Base-by-base conservation (phyloP, 2,888 invertebrate genomes). In the Dynastes tityus region DNA sequence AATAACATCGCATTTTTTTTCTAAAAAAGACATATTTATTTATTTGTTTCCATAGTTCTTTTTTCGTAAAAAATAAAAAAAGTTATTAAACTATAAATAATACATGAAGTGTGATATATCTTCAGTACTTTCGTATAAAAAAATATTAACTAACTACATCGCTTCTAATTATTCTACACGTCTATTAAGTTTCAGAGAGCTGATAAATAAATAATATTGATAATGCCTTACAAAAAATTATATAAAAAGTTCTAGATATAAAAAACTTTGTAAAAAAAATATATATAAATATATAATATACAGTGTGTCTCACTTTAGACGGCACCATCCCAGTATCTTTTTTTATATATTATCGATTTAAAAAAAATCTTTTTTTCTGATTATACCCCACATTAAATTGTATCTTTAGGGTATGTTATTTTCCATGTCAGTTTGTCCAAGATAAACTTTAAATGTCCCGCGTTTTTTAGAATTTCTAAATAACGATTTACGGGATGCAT, bases 1-100 rank as follows among this genome's bases (percentile, higher is more conserved):
- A 65, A 37, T 67, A 11, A 32, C 11, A 65, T 6, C 13, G 6
- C 27, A 51, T 76, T 67, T 49, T 49, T 67, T 67, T 49, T 49
- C 49, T 58, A 58, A 58, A 67, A 67, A 67, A 67, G 67, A 67
- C 67, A 49, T 45, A 40, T 67, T 67, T 67, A 49, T 67, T 67
- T 67, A 67, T 67, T 64, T 13, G 37, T 11, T 64, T 67, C 63
- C 29, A 67, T 67, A 67, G 22, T 67, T 45, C 67, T 67, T 67
- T 49, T 16, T 29, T 63, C 29, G 32, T 49, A 22, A 67, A 67
- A 67, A 67, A 67, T 49, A 67, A 16, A 67, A 49, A 49, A 29
- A 22, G 45, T 67, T 49, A 67, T 27, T 45, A 67, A 37, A 8
- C 11, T 45, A 11, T 67, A 49, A 67, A 67, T 27, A 67, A 67